Evolutionary conservation across 2,888 invertebrate genomes (phyloP), one percentile per base, ranked within the genome.

Genomic region (Orthosia cruda): DNA sequence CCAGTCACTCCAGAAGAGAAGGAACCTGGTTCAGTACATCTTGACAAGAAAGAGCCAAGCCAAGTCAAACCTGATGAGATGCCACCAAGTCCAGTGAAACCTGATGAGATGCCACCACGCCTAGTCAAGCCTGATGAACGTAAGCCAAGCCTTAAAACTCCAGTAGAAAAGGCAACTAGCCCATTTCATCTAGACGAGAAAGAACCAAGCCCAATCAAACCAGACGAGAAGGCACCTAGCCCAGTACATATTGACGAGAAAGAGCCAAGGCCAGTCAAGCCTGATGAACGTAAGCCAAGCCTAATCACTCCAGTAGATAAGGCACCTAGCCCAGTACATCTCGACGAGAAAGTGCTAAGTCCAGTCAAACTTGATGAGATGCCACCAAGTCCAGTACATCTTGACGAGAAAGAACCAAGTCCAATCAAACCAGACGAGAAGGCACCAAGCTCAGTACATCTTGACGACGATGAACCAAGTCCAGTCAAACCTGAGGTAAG

Each of bases 131-230:
- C 23, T 13, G 20, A 12, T 13, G 32, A 5, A 32, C 32, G 40
- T 9, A 40, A 40, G 40, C 9, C 40, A 9, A 40, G 40, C 45
- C 1, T 7, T 3, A 26, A 9, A 7, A 40, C 40, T 40, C 9
- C 9, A 26, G 74, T 78, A 4, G 78, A 86, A 0, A 86, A 78
- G 26, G 52, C 45, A 3, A 12, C 3, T 7, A 68, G 20, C 20
- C 0, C 5, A 11, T 1, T 20, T 1, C 55, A 71, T 9, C 68
- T 59, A 0, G 64, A 76, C 1, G 71, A 74, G 3, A 45, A 62
- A 12, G 12, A 7, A n/a, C 15, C 50, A 2, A 59, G 65, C 20
- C 49, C 20, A 15, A 20, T 62, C 5, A 52, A 1, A 3, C 5
- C n/a, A 0, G n/a, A n/a, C 3, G 20, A 4, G 23, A 54, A 80